These are phyloP conservation scores for Eupithecia inturbata DNA, from an alignment of 2,888 invertebrate species.

Conservation along the genomic window DNA sequence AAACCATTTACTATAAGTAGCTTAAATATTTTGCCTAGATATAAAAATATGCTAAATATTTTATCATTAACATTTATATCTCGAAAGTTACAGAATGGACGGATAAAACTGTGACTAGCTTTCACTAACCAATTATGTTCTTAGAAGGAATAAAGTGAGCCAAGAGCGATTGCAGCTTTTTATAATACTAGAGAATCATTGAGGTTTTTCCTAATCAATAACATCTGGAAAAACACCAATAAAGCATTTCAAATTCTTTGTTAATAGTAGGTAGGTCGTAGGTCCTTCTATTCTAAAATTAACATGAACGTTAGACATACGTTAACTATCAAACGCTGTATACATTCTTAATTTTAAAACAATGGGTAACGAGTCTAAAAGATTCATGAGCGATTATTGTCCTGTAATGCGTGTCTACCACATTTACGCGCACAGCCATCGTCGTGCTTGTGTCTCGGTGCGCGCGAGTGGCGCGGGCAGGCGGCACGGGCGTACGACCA, in stretches of 20 bases:
- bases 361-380: constrained; percentile 36
- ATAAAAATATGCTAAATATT: constrained; percentile 1
- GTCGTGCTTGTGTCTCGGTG: constrained; percentile 37
- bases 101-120: constrained; percentile 57
- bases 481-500: constrained; percentile 59
- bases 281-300: not conserved
- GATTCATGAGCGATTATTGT: constrained; percentile 45
- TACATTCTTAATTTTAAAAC: constrained; percentile 20
- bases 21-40: not conserved
- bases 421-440: constrained; percentile 44
- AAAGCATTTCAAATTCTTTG: constrained; percentile 10
- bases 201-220: constrained; percentile 30
- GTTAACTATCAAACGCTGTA: constrained; percentile 20
- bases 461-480: constrained; percentile 49
- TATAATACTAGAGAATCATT: constrained; percentile 18
- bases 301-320: not conserved
- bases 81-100: constrained; percentile 31
- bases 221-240: constrained; percentile 46
- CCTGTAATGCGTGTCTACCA: constrained; percentile 40
- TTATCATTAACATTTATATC: constrained; percentile 15
- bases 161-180: not conserved
- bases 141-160: constrained; percentile 9
- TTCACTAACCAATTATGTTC: constrained; percentile 52
- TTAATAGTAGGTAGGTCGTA: not conserved
- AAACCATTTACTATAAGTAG: constrained; percentile 5